Base-by-base conservation (phyloP, 2,888 invertebrate genomes). In the Rhingia rostrata region DNA sequence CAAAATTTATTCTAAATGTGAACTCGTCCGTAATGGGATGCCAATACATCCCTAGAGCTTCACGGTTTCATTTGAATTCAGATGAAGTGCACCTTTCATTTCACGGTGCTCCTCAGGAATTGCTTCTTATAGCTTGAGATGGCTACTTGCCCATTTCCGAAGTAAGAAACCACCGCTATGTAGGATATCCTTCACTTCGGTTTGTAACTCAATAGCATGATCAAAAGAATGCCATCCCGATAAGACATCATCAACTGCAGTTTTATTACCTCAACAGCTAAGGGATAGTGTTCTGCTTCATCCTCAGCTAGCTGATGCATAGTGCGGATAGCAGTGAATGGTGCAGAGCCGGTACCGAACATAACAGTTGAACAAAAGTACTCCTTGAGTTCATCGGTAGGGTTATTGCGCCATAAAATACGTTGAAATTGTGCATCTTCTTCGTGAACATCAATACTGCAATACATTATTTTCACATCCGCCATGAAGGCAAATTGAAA, bases 21-120 rank as follows among this genome's bases (percentile, higher is more conserved):
- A 82, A 82, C 6, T 35, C n/a, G 49, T 82, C 77, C 4, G 33
- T 30, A 33, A 5, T 41, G 6, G 77, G 78, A 14, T 78, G 77
- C 70, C 77, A 78, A 22, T 41, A 47, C 61, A 77, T 33, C 30
- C 82, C 82, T 35, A 82, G 51, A 6, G 82, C 72, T 61, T 72
- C 61, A 77, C 39, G 4, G 51, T 41, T 14, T 77, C 70, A 14
- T 45, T 32, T 14, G 45, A 39, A n/a, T 66, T 82, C 4, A 75
- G 6, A 37, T 64, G 37, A 12, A 66, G 51, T n/a, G 53, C 45
- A 10, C 39, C 35, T 32, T 14, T 47, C 30, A 43, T 51, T 4
- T 53, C 60, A 60, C 67, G 67, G 7, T 67, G 73, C 32, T 73
- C 53, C 14, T 22, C 0, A 33, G 43, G 60, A 37, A 66, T 79